These are phyloP conservation scores for Cephus runcator DNA, from an alignment of 2,888 invertebrate genomes.

Conservation along the genomic window DNA sequence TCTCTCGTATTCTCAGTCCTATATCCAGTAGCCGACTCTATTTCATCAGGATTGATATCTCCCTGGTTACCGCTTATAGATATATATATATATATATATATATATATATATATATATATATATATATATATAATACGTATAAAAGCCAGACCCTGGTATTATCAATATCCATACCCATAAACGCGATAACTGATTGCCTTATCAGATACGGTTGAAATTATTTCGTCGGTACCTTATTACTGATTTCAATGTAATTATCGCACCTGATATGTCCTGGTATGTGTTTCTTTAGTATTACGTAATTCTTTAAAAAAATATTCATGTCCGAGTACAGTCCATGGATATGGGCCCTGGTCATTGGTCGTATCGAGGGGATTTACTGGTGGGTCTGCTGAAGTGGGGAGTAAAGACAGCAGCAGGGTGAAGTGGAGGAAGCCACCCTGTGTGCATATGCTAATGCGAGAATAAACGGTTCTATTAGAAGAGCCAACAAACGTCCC, in stretches of 20 bases:
- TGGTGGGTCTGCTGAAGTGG: not conserved
- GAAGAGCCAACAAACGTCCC: constrained; percentile 60
- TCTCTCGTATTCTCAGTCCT: constrained; percentile 8
- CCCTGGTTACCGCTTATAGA: constrained; percentile 21
- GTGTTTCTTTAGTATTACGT: not conserved
- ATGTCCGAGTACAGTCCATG: not conserved
- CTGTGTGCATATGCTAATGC: constrained; percentile 58
- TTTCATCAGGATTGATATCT: not conserved
- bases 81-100: not conserved
- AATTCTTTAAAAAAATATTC: not conserved
- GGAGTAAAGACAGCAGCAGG: not conserved
- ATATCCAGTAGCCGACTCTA: not conserved
- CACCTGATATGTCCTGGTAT: not conserved
- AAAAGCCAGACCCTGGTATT: not conserved
- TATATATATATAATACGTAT: not conserved
- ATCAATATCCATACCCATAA: not conserved
- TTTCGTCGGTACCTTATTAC: not conserved
- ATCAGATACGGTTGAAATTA: not conserved
- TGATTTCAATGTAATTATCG: not conserved
- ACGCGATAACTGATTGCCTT: not conserved
- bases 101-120: not conserved
- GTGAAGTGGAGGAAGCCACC: not conserved
- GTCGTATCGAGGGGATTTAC: not conserved
- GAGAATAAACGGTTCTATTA: constrained; percentile 62
- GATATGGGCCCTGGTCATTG: not conserved